Evolutionary conservation across 1,140 invertebrate species (phyloP).

Genomic region (Tetragonula clypearis): DNA sequence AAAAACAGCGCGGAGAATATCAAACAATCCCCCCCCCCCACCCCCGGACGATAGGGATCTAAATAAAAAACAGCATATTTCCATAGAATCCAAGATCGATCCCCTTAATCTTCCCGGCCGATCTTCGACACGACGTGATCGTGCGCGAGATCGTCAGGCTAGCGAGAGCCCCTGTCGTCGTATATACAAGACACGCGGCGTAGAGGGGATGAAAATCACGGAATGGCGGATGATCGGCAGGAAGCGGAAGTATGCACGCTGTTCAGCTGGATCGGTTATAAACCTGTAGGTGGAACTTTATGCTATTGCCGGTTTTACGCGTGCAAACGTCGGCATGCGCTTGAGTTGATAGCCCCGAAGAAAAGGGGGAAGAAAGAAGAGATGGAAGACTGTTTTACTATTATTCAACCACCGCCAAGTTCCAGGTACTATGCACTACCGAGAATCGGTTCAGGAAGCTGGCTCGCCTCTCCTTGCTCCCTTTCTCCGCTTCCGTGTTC

Average conservation of each 20-base stretch:
- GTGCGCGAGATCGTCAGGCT: slow-evolving; percentile 28
- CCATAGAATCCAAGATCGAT: slow-evolving; percentile 48
- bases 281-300: slow-evolving; percentile 52
- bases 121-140: slow-evolving; percentile 42
- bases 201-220: slow-evolving; percentile 27
- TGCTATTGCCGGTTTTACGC: slow-evolving; percentile 49
- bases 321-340: slow-evolving; percentile 12
- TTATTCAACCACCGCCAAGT: slow-evolving; percentile 47
- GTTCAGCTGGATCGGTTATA: slow-evolving; percentile 28
- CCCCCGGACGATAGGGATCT: slow-evolving; percentile 20
- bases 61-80: slow-evolving; percentile 40
- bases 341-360: neutral
- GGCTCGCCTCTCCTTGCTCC: neutral
- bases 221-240: slow-evolving; percentile 21
- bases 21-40: neutral
- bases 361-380: slow-evolving; percentile 34
- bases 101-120: slow-evolving; percentile 19
- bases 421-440: slow-evolving; percentile 45
- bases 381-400: slow-evolving; percentile 48
- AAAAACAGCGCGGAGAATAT: slow-evolving; percentile 27
- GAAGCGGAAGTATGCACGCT: slow-evolving; percentile 52
- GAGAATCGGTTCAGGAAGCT: slow-evolving; percentile 53
- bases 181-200: neutral
- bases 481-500: neutral
- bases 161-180: slow-evolving; percentile 24